Conservation (phyloP, 53 echinoderm and acorn worm species). For the Patiria pectinifera region DNA sequence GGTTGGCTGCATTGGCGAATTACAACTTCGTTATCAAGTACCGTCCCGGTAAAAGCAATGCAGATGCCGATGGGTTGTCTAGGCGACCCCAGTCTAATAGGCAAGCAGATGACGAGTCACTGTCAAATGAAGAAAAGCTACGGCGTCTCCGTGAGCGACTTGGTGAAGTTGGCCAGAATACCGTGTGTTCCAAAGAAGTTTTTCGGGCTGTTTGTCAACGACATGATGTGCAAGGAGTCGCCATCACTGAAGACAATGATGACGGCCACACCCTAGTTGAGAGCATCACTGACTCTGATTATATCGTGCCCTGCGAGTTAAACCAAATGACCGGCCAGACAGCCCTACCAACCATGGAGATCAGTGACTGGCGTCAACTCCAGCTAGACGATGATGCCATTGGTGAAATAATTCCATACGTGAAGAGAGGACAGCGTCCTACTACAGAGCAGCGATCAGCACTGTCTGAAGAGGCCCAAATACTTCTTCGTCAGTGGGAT, state of each 20-base stretch:
- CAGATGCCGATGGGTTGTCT: too few relatives aligned
- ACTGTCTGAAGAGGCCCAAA: too few relatives aligned
- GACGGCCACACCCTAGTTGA: background rate
- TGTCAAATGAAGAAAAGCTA: background rate
- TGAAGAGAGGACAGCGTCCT: too few relatives aligned
- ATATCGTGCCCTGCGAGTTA: conserved; percentile 21
- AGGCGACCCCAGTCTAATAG: conserved; percentile 22
- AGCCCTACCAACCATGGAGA: too few relatives aligned
- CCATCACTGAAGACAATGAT: too few relatives aligned
- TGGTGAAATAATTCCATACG: too few relatives aligned
- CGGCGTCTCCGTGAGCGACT: background rate
- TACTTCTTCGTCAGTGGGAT: conserved; percentile 23
- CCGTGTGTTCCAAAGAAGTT: background rate
- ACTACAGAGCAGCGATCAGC: too few relatives aligned
- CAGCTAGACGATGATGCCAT: too few relatives aligned
- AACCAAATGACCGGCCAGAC: background rate
- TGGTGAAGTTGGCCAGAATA: background rate
- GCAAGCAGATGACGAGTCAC: conserved; percentile 37
- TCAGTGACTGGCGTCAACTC: too few relatives aligned
- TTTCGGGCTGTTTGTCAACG: conserved; percentile 20
- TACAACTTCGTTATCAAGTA: too few relatives aligned
- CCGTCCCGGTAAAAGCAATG: too few relatives aligned
- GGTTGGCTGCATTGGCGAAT: too few relatives aligned
- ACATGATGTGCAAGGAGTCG: background rate
- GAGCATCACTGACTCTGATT: conserved; percentile 17